A percentile compares a stretch with the other conserved stretches of the same genome.
These are phyloP conservation scores for Mormoops blainvillei DNA, from an alignment of 2,113 vertebrate species.

Conservation along the genomic window DNA sequence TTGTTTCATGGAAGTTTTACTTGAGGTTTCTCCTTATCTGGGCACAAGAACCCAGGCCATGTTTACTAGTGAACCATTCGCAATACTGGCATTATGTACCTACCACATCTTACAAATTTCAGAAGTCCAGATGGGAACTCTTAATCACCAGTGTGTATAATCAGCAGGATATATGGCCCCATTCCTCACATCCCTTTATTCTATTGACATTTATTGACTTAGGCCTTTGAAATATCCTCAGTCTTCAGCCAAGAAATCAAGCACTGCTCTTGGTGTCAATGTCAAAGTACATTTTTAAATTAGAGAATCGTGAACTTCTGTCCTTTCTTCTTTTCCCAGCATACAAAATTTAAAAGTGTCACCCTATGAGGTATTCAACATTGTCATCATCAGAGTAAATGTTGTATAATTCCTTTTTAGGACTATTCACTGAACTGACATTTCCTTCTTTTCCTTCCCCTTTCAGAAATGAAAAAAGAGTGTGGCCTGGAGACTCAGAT, in stretches of 20 bases:
- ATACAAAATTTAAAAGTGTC: neutral
- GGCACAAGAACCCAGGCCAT: neutral
- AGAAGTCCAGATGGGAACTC: neutral
- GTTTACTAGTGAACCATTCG: neutral
- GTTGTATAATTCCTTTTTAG: neutral
- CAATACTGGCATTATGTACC: neutral
- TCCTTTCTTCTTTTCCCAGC: neutral
- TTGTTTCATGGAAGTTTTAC: neutral
- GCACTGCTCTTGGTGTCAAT: neutral
- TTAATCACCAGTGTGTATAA: neutral
- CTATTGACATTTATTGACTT: neutral
- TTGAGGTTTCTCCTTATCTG: neutral
- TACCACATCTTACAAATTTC: neutral
- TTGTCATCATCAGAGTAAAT: constrained; percentile 25
- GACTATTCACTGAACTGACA: constrained; percentile 14
- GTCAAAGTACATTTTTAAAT: neutral
- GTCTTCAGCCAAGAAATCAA: neutral
- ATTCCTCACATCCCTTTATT: neutral
- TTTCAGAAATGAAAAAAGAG: neutral
- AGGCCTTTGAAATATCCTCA: neutral
- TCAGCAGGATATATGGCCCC: neutral
- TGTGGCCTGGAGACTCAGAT: neutral
- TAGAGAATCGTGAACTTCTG: neutral
- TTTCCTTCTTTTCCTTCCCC: neutral
- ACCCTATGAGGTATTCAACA: neutral